Percentiles rank a stretch among this genome's conserved stretches.
Conservation (phyloP, 92 coral and sea anemone species). For the Epizoanthus ramosus region DNA sequence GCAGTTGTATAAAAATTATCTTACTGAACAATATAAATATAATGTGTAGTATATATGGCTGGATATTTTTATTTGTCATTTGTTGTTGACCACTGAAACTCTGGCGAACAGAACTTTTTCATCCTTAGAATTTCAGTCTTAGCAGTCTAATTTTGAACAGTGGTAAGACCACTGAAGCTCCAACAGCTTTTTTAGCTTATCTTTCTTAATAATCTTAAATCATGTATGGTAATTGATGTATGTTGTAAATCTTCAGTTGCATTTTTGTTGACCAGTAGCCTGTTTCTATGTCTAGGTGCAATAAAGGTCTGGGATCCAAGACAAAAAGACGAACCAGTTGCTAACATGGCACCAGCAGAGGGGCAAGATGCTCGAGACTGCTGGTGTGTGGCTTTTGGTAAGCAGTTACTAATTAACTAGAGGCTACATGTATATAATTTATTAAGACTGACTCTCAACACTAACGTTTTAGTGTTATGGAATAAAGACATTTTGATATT, state of each 20-base stretch:
- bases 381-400: conserved; percentile 99
- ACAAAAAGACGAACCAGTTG: conserved; percentile 96
- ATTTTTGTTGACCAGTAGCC: neutral
- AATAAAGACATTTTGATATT: no score
- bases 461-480: no score
- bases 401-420: neutral
- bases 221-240: neutral
- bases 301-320: conserved; percentile 99
- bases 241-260: neutral
- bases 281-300: conserved; percentile 61
- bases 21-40: no score
- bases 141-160: no score
- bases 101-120: no score
- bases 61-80: no score
- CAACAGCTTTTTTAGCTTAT: neutral
- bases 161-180: neutral
- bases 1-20: no score
- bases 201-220: neutral
- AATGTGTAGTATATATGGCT: no score
- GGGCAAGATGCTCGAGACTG: conserved; percentile 96
- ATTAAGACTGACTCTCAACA: no score
- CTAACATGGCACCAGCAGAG: conserved; percentile 92
- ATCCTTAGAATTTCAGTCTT: no score
- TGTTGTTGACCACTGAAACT: no score
- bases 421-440: no score